Base-by-base conservation (phyloP, 1,140 invertebrate genomes). In the Stegodyphus mimosarum region DNA sequence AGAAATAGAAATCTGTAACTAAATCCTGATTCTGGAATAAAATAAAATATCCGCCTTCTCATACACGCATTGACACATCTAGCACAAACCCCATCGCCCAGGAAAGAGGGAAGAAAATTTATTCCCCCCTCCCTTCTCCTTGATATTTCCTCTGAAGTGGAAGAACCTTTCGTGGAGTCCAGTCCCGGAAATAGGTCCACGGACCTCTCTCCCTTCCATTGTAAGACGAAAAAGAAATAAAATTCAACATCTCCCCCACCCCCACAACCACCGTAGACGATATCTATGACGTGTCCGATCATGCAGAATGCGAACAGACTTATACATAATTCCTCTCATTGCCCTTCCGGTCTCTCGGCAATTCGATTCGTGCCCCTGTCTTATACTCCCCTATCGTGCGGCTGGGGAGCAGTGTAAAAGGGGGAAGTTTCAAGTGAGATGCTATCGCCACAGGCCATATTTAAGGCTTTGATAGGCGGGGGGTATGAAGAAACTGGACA, bases 271-370 rank as follows among this genome's bases (percentile, higher is more conserved):
- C 33, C 33, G 33, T 33, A 33, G 33, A 33, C 33, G 33, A 33
- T 18, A 49, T 51, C 70, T 53, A 51, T 81, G 79, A 80, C 70
- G 79, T 60, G 70, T 50, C 66, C 79, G 79, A 72, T 81, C 79
- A 81, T 81, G 79, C 79, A 81, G 79, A 81, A 81, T 81, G 70
- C 70, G 79, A 73, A 73, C 69, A 81, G 79, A 72, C 79, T 81
- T 81, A 81, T 81, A 81, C 79, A 81, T 81, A 81, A 81, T 81
- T 81, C 79, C 55, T 72, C 79, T 81, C 79, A 81, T 81, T 81
- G 79, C 69, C 77, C 55, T 64, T 72, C 79, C 79, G 79, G 69
- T 72, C 70, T 10, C 50, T 53, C 64, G 64, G 17, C 64, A 67
- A 67, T 67, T 67, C 64, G 64, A 67, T 67, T 67, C 64, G 9